These are phyloP conservation scores for Leptinotarsa texana DNA, from an alignment of 1,140 invertebrate genomes.

Conservation along the genomic window DNA sequence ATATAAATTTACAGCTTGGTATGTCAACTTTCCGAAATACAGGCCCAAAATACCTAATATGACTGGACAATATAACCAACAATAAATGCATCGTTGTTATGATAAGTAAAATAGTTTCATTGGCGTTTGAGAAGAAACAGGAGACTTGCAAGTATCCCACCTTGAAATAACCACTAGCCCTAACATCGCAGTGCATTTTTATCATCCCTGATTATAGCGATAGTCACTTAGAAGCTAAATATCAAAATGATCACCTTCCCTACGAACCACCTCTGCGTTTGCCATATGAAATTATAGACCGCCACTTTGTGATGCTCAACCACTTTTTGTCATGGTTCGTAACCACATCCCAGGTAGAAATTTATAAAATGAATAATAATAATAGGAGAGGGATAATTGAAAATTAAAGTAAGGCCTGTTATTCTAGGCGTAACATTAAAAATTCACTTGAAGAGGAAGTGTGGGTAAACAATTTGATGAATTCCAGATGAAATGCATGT, in stretches of 20 bases:
- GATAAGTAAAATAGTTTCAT: too few species aligned
- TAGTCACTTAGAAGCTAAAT: not conserved
- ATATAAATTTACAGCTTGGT: too few species aligned
- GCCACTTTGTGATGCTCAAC: not conserved
- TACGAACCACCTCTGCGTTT: not conserved
- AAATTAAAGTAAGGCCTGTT: not conserved
- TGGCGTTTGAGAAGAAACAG: too few species aligned
- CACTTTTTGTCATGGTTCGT: conserved; percentile 15
- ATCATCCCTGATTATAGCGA: too few species aligned
- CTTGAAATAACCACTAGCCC: too few species aligned
- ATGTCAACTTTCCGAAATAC: too few species aligned
- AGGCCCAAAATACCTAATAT: too few species aligned
- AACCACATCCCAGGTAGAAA: conserved; percentile 10
- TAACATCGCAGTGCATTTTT: too few species aligned
- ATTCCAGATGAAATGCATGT: not conserved
- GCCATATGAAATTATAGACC: conserved; percentile 8
- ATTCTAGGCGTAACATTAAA: not conserved
- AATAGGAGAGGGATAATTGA: not conserved
- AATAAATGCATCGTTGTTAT: too few species aligned
- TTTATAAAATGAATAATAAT: conserved; percentile 7
- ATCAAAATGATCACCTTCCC: not conserved
- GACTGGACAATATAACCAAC: too few species aligned
- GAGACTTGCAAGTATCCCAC: too few species aligned
- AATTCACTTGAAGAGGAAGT: not conserved
- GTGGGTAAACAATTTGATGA: not conserved